Conservation (phyloP, 2,113 vertebrate genomes). For the Triplophysa rosa region DNA sequence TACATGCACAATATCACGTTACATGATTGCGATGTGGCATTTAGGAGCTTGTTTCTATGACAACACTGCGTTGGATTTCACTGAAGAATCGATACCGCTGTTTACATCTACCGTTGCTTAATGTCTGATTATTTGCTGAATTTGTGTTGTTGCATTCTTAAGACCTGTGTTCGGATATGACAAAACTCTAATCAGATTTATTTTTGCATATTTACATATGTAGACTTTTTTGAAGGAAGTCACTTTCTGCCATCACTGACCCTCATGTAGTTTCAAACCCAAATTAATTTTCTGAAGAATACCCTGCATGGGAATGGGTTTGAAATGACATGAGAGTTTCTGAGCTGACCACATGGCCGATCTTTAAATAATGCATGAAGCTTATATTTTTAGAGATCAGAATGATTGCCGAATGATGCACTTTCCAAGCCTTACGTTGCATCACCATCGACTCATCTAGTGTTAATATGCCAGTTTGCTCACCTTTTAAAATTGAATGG, state of each 20-base stretch:
- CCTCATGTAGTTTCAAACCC: not conserved
- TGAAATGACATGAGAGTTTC: not conserved
- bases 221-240: too few relatives aligned
- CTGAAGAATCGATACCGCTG: conserved; percentile 3
- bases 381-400: too few relatives aligned
- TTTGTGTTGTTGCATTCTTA: conserved; percentile 6
- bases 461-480: conserved; percentile 3
- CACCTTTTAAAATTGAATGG: conserved; percentile 16
- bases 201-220: not conserved
- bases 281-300: not conserved
- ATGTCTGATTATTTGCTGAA: not conserved
- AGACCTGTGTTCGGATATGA: not conserved
- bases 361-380: too few relatives aligned
- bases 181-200: not conserved
- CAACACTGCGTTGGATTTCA: conserved; percentile 35
- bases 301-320: not conserved
- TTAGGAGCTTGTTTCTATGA: conserved; percentile 26
- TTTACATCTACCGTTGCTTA: conserved; percentile 10
- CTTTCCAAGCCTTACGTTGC: not conserved
- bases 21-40: conserved; percentile 21
- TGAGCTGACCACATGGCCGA: not conserved
- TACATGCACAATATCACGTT: conserved; percentile 20
- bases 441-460: not conserved
- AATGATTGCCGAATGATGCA: not conserved
- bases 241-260: not conserved